Conservation (phyloP, 2,888 invertebrate species). For the Leucophenga maculata region DNA sequence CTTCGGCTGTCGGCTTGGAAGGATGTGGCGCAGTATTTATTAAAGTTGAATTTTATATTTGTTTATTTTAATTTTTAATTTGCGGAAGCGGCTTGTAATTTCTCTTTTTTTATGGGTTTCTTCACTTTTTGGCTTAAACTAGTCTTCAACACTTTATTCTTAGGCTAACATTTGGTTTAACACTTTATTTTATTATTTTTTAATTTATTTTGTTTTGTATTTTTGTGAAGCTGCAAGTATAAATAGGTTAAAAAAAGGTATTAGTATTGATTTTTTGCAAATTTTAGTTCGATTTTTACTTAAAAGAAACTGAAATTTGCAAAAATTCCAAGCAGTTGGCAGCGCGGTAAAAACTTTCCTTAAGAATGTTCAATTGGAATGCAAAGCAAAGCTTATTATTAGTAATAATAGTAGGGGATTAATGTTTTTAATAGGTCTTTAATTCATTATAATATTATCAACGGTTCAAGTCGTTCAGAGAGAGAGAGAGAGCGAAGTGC, state of each 20-base stretch:
- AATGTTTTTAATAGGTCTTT: too few relatives aligned
- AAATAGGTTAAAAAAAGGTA: neutral
- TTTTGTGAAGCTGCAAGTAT: constrained; percentile 5
- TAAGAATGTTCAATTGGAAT: too few relatives aligned
- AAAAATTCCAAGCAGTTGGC: too few relatives aligned
- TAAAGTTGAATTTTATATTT: constrained; percentile 15
- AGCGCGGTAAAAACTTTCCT: too few relatives aligned
- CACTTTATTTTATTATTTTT: constrained; percentile 43
- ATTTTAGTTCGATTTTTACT: neutral
- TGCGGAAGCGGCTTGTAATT: constrained; percentile 12
- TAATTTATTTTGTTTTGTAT: constrained; percentile 38
- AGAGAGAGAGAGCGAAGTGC: too few relatives aligned
- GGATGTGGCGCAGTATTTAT: constrained; percentile 20
- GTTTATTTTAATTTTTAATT: constrained; percentile 14
- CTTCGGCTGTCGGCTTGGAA: too few relatives aligned
- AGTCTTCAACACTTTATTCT: constrained; percentile 58
- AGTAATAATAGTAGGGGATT: too few relatives aligned
- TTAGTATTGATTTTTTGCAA: neutral
- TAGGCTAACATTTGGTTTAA: constrained; percentile 62
- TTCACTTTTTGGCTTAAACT: constrained; percentile 47
- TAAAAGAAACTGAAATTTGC: too few relatives aligned
- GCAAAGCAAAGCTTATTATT: too few relatives aligned
- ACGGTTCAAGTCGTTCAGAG: too few relatives aligned
- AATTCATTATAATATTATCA: too few relatives aligned
- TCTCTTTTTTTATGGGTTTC: constrained; percentile 2